These are phyloP conservation scores for Corythornis vintsioides DNA, from an alignment of 2,113 vertebrate genomes.

Conservation along the genomic window DNA sequence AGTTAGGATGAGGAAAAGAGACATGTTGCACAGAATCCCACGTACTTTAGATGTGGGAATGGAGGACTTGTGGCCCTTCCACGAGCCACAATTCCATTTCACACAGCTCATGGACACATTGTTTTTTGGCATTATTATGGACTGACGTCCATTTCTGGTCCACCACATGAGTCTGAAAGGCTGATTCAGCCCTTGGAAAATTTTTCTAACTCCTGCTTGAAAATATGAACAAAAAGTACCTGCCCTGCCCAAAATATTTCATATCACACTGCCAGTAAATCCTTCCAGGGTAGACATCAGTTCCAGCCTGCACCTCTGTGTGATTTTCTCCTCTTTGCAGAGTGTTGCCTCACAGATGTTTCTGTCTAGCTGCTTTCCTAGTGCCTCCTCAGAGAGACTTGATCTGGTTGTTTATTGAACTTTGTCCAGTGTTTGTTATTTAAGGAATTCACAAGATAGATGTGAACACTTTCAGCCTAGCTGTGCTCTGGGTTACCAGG, in stretches of 20 bases:
- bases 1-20: background rate
- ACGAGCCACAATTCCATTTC: background rate
- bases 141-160: background rate
- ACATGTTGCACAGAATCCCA: background rate
- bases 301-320: background rate
- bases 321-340: background rate
- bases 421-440: conserved; percentile 38
- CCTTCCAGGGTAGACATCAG: background rate
- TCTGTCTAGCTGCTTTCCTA: background rate
- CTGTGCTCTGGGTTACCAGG: background rate
- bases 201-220: background rate
- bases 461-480: conserved; percentile 11
- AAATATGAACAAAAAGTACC: background rate
- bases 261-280: background rate
- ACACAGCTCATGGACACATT: background rate
- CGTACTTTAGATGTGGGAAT: background rate
- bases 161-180: background rate
- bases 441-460: conserved; percentile 36
- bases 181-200: conserved; percentile 38
- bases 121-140: background rate
- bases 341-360: background rate
- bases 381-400: background rate
- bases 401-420: conserved; percentile 25
- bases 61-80: background rate
- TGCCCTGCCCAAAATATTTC: background rate